Conservation (phyloP, 2,797 vertebrate genomes). For the Onychomys leucogaster region DNA sequence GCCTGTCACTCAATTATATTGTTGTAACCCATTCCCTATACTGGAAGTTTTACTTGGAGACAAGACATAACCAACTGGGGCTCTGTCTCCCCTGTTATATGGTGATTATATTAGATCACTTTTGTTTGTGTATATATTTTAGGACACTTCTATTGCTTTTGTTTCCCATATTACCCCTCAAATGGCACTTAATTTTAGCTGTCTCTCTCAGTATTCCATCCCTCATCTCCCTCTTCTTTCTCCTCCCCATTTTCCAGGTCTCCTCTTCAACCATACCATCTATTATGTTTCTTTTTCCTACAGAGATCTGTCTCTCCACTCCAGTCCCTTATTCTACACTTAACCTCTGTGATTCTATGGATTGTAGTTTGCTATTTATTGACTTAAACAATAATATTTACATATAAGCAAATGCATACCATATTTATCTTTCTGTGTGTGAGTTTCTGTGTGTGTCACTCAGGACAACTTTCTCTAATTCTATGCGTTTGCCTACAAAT, state of each 20-base stretch:
- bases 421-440: not conserved
- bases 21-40: not conserved
- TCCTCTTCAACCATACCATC: not conserved
- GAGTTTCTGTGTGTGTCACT: not conserved
- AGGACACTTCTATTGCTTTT: not conserved
- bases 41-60: too few species aligned
- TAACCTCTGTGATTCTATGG: not conserved
- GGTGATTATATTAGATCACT: not conserved
- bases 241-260: not conserved
- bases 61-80: not conserved
- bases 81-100: not conserved
- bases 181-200: not conserved
- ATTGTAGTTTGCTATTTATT: not conserved
- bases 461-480: not conserved
- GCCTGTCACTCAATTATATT: not conserved
- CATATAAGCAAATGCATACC: not conserved
- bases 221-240: not conserved
- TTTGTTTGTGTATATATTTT: not conserved
- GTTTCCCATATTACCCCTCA: too few species aligned
- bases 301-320: not conserved
- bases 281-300: not conserved
- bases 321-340: not conserved
- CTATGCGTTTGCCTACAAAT: not conserved
- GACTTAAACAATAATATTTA: not conserved
- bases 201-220: not conserved